Evolutionary conservation across 2,888 invertebrate species (phyloP).

Genomic region (Orgyia antiqua): DNA sequence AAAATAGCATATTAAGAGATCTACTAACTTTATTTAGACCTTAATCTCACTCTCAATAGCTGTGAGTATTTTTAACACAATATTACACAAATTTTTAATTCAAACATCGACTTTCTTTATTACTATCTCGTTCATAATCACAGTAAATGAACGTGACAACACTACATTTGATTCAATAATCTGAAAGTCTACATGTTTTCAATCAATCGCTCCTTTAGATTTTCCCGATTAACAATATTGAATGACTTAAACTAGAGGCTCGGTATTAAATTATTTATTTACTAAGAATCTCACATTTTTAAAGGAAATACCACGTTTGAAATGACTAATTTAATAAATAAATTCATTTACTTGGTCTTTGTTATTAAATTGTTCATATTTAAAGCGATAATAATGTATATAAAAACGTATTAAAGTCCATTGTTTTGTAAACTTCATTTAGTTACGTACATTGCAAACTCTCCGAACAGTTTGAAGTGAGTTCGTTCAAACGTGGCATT

Average conservation of each 20-base stretch:
- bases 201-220: constrained; percentile 22
- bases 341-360: constrained; percentile 14
- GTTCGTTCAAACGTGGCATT: constrained; percentile 22
- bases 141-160: constrained; percentile 27
- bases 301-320: constrained; percentile 37
- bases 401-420: no score
- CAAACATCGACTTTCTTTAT: constrained; percentile 21
- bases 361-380: constrained; percentile 4
- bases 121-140: constrained; percentile 23
- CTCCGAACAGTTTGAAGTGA: constrained; percentile 8
- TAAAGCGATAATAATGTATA: no score
- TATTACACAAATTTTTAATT: constrained; percentile 21
- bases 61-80: constrained; percentile 27
- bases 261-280: constrained; percentile 46
- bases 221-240: constrained; percentile 25
- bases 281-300: constrained; percentile 53
- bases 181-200: constrained; percentile 32
- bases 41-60: constrained; percentile 21
- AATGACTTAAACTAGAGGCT: constrained; percentile 37
- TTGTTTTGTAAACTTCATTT: no score
- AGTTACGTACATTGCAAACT: constrained; percentile 19
- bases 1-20: constrained; percentile 25
- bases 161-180: constrained; percentile 36
- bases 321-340: constrained; percentile 14
- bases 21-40: constrained; percentile 25